Evolutionary conservation across 2,888 invertebrate genomes (phyloP).

Genomic region (Mythimna impura): DNA sequence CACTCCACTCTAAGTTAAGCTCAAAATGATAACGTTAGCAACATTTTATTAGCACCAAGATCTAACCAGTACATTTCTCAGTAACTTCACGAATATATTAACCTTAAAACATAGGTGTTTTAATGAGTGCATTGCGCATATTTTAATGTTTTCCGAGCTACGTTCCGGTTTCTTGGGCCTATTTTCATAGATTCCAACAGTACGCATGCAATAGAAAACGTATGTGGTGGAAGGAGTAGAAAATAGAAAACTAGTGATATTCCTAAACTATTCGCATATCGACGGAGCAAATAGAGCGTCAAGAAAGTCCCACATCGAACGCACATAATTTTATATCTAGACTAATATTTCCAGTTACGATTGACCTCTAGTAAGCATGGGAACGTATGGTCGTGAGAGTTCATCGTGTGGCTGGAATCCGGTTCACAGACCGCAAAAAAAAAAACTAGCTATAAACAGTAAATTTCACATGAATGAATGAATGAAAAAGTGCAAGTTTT

Average conservation of each 20-base stretch:
- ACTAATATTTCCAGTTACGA: conserved; percentile 47
- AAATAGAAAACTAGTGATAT: conserved; percentile 36
- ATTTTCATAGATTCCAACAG: conserved; percentile 68
- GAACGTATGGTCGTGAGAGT: conserved; percentile 46
- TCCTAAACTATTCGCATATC: conserved; percentile 56
- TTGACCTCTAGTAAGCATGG: conserved; percentile 43
- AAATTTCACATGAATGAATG: conserved; percentile 53
- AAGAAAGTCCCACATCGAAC: conserved; percentile 55
- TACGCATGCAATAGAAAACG: conserved; percentile 55
- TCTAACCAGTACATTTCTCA: conserved; percentile 26
- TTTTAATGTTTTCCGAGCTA: conserved; percentile 51
- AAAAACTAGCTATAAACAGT: conserved; percentile 47
- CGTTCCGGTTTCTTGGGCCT: conserved; percentile 66
- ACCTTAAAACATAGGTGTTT: conserved; percentile 49
- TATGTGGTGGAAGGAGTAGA: conserved; percentile 16
- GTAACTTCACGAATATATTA: conserved; percentile 56
- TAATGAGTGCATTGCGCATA: conserved; percentile 49
- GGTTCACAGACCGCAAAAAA: conserved; percentile 59
- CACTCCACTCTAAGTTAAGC: conserved; percentile 16
- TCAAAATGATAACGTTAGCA: conserved; percentile 39
- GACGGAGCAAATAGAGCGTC: conserved; percentile 56
- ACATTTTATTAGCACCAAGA: conserved; percentile 36
- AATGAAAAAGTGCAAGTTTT: conserved; percentile 52
- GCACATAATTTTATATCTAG: conserved; percentile 40
- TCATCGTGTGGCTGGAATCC: conserved; percentile 40